Base-by-base conservation (phyloP, 2,113 vertebrate species). In the Puma concolor region DNA sequence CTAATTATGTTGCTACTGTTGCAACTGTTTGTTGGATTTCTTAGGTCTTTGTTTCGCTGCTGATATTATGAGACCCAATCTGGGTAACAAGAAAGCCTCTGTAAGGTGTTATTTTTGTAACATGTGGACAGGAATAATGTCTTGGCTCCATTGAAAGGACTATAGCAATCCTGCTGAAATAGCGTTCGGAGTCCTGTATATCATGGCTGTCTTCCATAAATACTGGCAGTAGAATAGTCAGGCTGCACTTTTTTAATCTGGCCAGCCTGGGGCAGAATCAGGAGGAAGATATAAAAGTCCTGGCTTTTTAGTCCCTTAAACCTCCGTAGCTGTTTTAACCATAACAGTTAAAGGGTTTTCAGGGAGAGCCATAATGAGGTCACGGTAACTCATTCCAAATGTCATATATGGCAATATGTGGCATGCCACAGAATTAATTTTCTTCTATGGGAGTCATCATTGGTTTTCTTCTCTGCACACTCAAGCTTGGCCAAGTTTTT, bases 171-270 rank as follows among this genome's bases (percentile, higher is more conserved):
- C 33, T 27, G 8, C 27, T 50, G 50, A 91, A 71, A 69, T 4
- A 25, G 16, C 16, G 0, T 54, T 66, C 14, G 0, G 23, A n/a
- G 4, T 13, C 29, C 8, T 16, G 9, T 13, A 21, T 4, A 0
- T 50, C 11, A 6, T 15, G 31, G 2, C 1, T 38, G 0, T 29
- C 6, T 13, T n/a, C 38, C 16, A 60, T 14, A 33, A 25, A 6
- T 3, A 4, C 21, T 33, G 7, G 13, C 10, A 50, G 15, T 1
- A 69, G 29, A 69, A 31, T 21, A 7, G 1, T 21, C 9, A 50
- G 1, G 17, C 12, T 38, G 10, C 5, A 2, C 7, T 21, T 90
- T 94, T 52, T 64, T 29, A 38, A 31, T n/a, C 21, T 57, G 33
- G 8, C 14, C 29, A 66, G 2, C 4, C 15, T 50, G 38, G 13